These are phyloP conservation scores for Hexactinellida sp. DNA, from an alignment of 37 sponge, comb jelly and placozoan genomes.

Conservation along the genomic window DNA sequence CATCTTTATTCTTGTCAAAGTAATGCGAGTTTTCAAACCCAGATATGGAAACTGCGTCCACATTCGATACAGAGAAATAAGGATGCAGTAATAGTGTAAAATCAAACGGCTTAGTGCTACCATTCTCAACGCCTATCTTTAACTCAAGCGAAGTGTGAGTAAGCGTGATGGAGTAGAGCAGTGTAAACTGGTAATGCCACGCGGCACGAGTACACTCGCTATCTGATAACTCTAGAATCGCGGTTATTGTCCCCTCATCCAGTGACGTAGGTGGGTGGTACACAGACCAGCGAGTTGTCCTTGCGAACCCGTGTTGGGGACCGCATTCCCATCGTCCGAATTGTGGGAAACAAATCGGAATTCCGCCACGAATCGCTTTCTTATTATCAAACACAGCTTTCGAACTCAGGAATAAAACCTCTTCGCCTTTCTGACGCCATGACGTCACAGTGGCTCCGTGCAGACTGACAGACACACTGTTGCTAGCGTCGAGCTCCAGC, in stretches of 20 bases:
- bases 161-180: neutral
- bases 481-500: slow-evolving; percentile 44
- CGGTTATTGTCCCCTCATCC: slow-evolving; percentile 39
- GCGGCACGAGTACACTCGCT: slow-evolving; percentile 36
- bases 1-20: slow-evolving; percentile 56
- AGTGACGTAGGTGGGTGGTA: slow-evolving; percentile 23
- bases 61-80: slow-evolving; percentile 58
- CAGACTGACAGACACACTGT: slow-evolving; percentile 53
- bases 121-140: neutral
- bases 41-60: slow-evolving; percentile 54
- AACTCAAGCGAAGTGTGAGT: neutral
- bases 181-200: neutral
- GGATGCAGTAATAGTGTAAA: slow-evolving; percentile 82
- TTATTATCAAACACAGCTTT: slow-evolving; percentile 74
- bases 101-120: slow-evolving; percentile 30
- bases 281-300: slow-evolving; percentile 49
- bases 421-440: slow-evolving; percentile 67
- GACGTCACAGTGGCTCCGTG: slow-evolving; percentile 83
- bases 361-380: slow-evolving; percentile 85
- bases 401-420: slow-evolving; percentile 85
- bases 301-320: slow-evolving; percentile 89
- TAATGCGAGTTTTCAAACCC: slow-evolving; percentile 50
- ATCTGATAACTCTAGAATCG: slow-evolving; percentile 54
- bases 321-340: slow-evolving; percentile 88
- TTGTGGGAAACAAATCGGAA: slow-evolving; percentile 80